Evolutionary conservation across 2,888 invertebrate genomes (phyloP), one percentile per base, ranked within the genome.

Genomic region (Pollenia labialis): DNA sequence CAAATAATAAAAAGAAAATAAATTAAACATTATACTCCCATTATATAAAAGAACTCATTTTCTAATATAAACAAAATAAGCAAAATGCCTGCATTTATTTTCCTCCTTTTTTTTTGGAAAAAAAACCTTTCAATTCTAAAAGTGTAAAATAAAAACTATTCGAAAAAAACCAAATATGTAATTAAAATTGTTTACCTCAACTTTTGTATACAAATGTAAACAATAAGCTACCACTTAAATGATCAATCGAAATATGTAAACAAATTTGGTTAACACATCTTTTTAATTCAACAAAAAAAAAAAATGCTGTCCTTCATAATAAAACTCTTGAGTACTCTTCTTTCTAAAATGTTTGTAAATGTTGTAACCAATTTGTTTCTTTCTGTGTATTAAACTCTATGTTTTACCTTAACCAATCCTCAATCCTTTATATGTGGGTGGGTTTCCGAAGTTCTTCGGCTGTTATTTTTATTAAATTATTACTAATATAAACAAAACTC

Each of bases 21-120:
- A 58, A 54, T 40, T 12, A 60, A 50, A 58, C 42, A 50, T 32
- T 11, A 75, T 69, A 82, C 40, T 76, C 46, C 32, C 75, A 75
- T 16, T 52, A 52, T 69, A 69, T 52, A 16, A 62, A 50, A 48
- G 12, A 40, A 40, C 7, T 11, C 7, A 58, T 66, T 74, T 54
- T 66, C 16, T 40, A 18, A 18, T 62, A 52, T 54, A 52, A 42
- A 52, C 16, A 60, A 66, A 81, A 44, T 32, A 71, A 58, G n/a
- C 50, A 60, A 76, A 72, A 72, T 64, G 46, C 40, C 66, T 48
- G 72, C 72, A 72, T 81, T 81, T 81, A 74, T 66, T 74, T 72
- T 80, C 10, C 14, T 66, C 46, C 16, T 62, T 42, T 1, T 32
- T 1, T 32, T 0, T 0, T 0, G 6, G 6, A 32, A 32, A 32